Conservation (phyloP, 37 sponge, comb jelly and placozoan species). For the Lycopodina hypogea region DNA sequence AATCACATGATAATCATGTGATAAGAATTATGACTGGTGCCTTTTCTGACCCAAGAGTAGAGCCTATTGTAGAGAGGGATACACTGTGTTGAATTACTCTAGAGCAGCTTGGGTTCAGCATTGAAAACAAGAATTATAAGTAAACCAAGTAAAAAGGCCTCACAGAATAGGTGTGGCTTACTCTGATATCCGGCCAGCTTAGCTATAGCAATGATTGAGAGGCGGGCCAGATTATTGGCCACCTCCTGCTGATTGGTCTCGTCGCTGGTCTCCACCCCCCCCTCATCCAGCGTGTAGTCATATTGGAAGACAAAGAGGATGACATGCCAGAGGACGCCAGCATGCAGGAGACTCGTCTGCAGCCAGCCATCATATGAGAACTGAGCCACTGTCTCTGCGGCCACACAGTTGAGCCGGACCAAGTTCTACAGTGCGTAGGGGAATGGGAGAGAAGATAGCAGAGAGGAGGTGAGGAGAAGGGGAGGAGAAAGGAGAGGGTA, state of each 20-base stretch:
- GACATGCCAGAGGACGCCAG: constrained; percentile 82
- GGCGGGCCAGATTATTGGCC: constrained; percentile 87
- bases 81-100: too few species aligned
- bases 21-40: too few species aligned
- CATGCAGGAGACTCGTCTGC: constrained; percentile 87
- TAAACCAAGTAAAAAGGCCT: too few species aligned
- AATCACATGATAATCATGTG: too few species aligned
- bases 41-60: too few species aligned
- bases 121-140: too few species aligned
- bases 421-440: constrained; percentile 69
- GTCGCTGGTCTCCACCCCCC: constrained; percentile 88
- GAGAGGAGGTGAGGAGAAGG: background rate
- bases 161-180: constrained; percentile 16
- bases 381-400: constrained; percentile 67
- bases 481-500: background rate
- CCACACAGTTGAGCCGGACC: constrained; percentile 64
- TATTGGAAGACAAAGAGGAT: constrained; percentile 90
- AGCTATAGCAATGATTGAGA: constrained; percentile 65
- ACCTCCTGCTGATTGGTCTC: constrained; percentile 94
- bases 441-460: background rate
- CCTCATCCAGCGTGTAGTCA: constrained; percentile 98
- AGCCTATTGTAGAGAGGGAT: too few species aligned
- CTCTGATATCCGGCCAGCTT: constrained; percentile 77
- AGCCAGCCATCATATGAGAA: constrained; percentile 89
- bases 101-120: too few species aligned